Base-by-base conservation (phyloP, 2,888 invertebrate genomes). In the Lasioglossum zephyrum region DNA sequence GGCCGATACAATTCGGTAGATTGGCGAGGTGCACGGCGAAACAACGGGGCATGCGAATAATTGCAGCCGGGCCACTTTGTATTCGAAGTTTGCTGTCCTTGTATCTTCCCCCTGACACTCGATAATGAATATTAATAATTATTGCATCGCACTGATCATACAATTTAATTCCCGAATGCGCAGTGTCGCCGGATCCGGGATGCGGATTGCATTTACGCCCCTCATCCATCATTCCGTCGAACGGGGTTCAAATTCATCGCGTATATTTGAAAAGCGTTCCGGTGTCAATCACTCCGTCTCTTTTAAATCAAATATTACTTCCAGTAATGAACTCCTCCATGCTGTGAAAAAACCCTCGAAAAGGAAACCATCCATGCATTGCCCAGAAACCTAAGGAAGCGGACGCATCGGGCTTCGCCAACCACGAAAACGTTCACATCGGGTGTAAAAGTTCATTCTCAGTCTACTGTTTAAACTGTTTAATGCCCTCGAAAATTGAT, bases 51-150 rank as follows among this genome's bases (percentile, higher is more conserved):
- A 47, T 16, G 26, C 57, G 44, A 31, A 57, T 22, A 79, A 69
- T 73, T 18, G n/a, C 8, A 66, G 53, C 57, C 41, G n/a, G 69
- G 73, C n/a, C 44, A 16, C 57, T 47, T 44, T 6, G n/a, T 39
- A 73, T 66, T 82, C 9, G 11, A 73, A 63, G 18, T 53, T 57
- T 36, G 73, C 63, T 22, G 39, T 41, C 36, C 9, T 79, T 18
- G 9, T 47, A 26, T 22, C 41, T 69, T 31, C 31, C 49, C 16
- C 16, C 69, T 69, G 36, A 18, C 41, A 26, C n/a, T 31, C 49
- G 26, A n/a, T 13, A 44, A 73, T 44, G 74, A 79, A 82, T 82
- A 79, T 74, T 79, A 60, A 73, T 53, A 36, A 57, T 79, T 69
- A 60, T 74, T 16, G 22, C 44, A 44, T 49, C 53, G 18, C 66